Conservation (phyloP, 1,140 invertebrate species). For the Philotrypesis tridentata region DNA sequence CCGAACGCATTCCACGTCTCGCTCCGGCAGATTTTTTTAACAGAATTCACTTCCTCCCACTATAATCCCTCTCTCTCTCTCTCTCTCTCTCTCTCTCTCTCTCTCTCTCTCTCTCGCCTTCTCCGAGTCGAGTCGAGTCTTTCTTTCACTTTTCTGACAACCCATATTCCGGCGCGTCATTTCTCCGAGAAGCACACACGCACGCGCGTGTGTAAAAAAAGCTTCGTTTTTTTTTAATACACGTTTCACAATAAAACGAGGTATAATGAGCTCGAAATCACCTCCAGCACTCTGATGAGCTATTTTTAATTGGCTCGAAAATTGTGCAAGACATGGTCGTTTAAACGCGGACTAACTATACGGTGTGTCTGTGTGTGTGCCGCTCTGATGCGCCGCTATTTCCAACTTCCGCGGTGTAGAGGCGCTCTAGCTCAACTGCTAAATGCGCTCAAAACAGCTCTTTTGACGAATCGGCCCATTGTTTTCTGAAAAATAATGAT, state of each 20-base stretch:
- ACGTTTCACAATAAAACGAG: conserved; percentile 18
- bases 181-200: no score
- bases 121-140: no score
- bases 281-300: neutral
- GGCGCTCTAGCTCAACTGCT: neutral
- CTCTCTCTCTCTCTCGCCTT: no score
- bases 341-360: conserved; percentile 16
- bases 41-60: conserved; percentile 28
- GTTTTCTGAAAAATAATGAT: no score
- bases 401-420: neutral
- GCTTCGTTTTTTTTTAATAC: no score
- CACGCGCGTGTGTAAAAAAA: no score
- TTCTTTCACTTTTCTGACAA: neutral
- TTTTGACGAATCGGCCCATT: neutral
- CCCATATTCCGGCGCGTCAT: no score
- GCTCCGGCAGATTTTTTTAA: conserved; percentile 34
- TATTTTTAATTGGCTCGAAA: conserved; percentile 34
- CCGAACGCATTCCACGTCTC: conserved; percentile 16
- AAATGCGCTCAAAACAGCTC: neutral
- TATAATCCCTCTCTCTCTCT: neutral
- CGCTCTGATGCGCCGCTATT: neutral
- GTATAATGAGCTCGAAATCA: neutral
- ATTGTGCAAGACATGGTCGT: conserved; percentile 9
- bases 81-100: no score
- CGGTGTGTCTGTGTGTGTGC: no score